Conservation (phyloP, 2,113 vertebrate species). For the Epinephelus lanceolatus region DNA sequence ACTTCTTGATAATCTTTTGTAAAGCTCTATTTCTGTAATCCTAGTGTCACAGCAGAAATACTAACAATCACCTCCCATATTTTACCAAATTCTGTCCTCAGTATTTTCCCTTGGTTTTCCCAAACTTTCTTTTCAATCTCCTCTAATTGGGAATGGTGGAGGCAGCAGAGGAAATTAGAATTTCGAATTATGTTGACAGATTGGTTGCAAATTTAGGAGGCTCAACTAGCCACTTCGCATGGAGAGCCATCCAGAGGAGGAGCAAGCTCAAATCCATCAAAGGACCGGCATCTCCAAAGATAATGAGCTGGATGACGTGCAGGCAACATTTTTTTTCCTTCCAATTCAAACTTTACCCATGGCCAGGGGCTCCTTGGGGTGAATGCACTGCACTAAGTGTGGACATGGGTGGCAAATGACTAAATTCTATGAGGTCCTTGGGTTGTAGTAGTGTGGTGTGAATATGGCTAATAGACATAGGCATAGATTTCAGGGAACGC, state of each 20-base stretch:
- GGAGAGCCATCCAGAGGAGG: neutral
- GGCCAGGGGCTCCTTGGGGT: neutral
- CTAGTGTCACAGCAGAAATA: neutral
- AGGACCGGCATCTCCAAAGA: neutral
- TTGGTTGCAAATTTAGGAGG: neutral
- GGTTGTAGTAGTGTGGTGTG: neutral
- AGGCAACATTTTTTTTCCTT: neutral
- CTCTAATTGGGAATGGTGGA: neutral
- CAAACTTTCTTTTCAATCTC: neutral
- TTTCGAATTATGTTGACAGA: neutral
- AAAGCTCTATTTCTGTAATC: neutral
- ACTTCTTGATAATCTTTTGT: too few relatives aligned
- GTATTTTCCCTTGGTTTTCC: neutral
- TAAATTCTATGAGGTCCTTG: neutral
- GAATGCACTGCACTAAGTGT: neutral
- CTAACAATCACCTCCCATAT: neutral
- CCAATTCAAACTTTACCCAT: neutral
- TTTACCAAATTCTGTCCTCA: neutral
- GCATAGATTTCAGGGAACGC: too few relatives aligned
- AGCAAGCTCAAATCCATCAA: constrained; percentile 21
- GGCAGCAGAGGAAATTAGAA: neutral
- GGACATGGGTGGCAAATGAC: too few relatives aligned
- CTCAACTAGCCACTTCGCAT: neutral
- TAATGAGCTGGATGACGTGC: constrained; percentile 31
- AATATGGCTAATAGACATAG: neutral